Evolutionary conservation across 1,140 invertebrate species (phyloP).

Genomic region (Aphidius ervi): DNA sequence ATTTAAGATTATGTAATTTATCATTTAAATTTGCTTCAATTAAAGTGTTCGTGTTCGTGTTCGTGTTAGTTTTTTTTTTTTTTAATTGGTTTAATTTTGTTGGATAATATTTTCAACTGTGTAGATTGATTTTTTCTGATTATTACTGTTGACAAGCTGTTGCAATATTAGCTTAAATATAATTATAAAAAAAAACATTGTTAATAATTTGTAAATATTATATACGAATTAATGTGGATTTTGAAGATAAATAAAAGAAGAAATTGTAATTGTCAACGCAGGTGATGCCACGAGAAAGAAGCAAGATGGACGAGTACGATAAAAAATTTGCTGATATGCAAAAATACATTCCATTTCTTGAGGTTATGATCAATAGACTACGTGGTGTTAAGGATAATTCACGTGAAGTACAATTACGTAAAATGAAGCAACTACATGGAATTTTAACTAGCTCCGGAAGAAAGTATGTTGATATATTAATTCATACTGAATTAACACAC

Average conservation of each 20-base stretch:
- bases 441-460: conserved; percentile 59
- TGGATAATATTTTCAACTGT: no score
- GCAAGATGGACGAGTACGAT: conserved; percentile 54
- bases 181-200: no score
- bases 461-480: conserved; percentile 49
- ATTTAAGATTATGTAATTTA: no score
- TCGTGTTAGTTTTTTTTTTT: no score
- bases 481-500: background rate
- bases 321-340: conserved; percentile 62
- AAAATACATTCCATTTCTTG: conserved; percentile 63
- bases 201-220: no score
- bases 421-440: conserved; percentile 60
- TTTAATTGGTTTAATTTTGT: no score
- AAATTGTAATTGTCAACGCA: conserved; percentile 27
- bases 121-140: no score
- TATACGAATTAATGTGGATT: no score
- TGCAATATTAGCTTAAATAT: no score
- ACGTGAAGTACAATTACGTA: conserved; percentile 57
- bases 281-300: conserved; percentile 24
- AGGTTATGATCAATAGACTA: conserved; percentile 60
- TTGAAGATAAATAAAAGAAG: conserved; percentile 25
- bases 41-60: no score
- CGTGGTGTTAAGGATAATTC: conserved; percentile 54
- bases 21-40: no score
- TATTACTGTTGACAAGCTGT: no score